Base-by-base conservation (phyloP, 1,140 invertebrate species). In the Ruditapes philippinarum region DNA sequence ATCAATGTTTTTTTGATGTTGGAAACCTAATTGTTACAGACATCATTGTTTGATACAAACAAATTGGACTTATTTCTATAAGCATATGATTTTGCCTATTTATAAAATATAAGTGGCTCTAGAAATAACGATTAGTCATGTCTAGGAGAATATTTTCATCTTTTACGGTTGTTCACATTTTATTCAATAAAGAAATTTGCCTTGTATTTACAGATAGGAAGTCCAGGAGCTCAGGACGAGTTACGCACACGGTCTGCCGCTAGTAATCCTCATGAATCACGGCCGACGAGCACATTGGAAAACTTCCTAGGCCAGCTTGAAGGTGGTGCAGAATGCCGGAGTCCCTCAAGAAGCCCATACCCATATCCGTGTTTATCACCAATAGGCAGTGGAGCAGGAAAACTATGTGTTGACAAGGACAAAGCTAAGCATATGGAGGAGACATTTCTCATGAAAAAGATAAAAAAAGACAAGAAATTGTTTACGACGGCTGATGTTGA, bases 401-500 rank as follows among this genome's bases (percentile, higher is more conserved):
- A 88, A 31, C 17, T 80, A 19, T 88, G 86, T 78, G 36, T 76
- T 0, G 83, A 86, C 36, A 76, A 38, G 33, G 83, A 76, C 5
- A 86, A 78, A 36, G 25, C 49, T 51, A 11, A 33, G 36, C 54
- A 54, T 19, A 40, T 80, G 42, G 86, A 81, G 36, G 76, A 80
- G 7, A 42, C 45, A 17, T 89, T 73, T 45, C 33, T 51, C 19
- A 74, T 49, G n/a, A 70, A 45, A 42, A 89, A 89, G 38, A 49
- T 89, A 17, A 45, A 45, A 28, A 79, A 42, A 33, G 87, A 89
- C 17, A 57, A 89, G 25, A 89, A 89, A 14, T 62, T 89, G 45
- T 62, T 82, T 38, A 74, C 87, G 12, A 76, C 87, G 7, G 31
- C 60, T 42, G 87, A 82, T 82, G 49, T 89, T 19, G 79, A 74